Base-by-base conservation (phyloP, 1,140 invertebrate species). In the Drosophila sp. region DNA sequence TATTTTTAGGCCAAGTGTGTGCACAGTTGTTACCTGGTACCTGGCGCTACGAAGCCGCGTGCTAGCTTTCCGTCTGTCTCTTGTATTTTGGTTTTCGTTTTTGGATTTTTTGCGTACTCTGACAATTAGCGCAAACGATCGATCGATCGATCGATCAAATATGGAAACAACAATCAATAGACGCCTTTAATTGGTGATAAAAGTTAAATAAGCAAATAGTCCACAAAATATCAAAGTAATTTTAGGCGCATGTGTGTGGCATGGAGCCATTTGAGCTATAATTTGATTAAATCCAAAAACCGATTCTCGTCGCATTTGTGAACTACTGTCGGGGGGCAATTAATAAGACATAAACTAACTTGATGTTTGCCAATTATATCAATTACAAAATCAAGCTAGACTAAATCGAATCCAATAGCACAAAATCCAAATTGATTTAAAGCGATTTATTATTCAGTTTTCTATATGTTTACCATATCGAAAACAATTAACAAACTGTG, bases 131-230 rank as follows among this genome's bases (percentile, higher is more conserved):
- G 77, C 69, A 61, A 79, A 56, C 58, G 30, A 75, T 50, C 66
- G 72, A 56, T 30, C 72, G 17, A 17, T 17, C 17, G 74, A 83
- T 75, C 74, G 74, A 83, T 83, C 80, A 82, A 76, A 79, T 81
- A 50, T 50, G 44, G 23, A 50, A 50, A 50, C 44, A 50, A 50
- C 44, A 50, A 50, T 50, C 44, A 50, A 50, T 50, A 50, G 44
- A 50, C 44, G 44, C 44, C 44, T 50, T 80, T 83, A 76, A 83
- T 83, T 83, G 83, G 89, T 91, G 83, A 87, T 90, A 90, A 90
- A 91, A 90, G 72, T 89, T 91, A 90, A 90, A 78, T 90, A 91
- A 90, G 84, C 87, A 87, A 79, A 82, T 87, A 89, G 83, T 83
- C 44, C 25, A 50, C 60, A 83, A 81, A 87, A 87, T 81, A 76